A percentile compares a stretch with the other conserved stretches of the same genome.
Evolutionary conservation across 2,797 vertebrate species (phyloP).

Genomic region (Enteromius unitaeniatus): DNA sequence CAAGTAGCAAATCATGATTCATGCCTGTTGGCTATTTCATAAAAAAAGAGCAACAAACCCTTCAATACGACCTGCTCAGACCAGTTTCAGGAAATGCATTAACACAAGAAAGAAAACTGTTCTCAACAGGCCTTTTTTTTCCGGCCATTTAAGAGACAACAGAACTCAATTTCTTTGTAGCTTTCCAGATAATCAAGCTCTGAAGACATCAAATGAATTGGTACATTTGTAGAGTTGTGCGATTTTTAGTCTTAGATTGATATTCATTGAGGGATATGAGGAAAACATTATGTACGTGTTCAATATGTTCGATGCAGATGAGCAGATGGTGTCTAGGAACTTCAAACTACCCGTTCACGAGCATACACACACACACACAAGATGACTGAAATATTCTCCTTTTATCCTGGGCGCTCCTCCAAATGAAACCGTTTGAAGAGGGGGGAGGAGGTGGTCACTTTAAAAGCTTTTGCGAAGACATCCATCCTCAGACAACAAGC

Average conservation of each 20-base stretch:
- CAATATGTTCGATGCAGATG: slow-evolving; percentile 29
- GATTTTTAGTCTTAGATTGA: slow-evolving; percentile 4
- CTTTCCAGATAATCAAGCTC: background rate
- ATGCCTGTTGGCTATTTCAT: background rate
- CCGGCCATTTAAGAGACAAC: background rate
- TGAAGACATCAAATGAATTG: background rate
- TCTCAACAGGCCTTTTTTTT: background rate
- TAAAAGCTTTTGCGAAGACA: slow-evolving; percentile 36
- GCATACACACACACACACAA: background rate
- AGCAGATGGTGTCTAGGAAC: slow-evolving; percentile 35
- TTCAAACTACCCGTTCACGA: background rate
- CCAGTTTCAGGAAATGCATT: background rate
- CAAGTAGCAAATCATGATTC: background rate
- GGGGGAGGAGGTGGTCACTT: slow-evolving; percentile 2
- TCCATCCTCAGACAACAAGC: slow-evolving; percentile 20
- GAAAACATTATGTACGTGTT: background rate
- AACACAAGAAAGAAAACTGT: background rate
- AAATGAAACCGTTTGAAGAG: slow-evolving; percentile 27
- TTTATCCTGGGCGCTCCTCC: slow-evolving; percentile 23
- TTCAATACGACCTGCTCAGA: background rate
- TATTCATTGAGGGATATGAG: background rate
- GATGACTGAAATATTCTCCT: slow-evolving; percentile 21
- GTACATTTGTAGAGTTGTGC: background rate
- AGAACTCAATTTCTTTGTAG: background rate
- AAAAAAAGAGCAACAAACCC: background rate